Percentiles rank a stretch among this genome's conserved stretches.
Evolutionary conservation across 2,797 vertebrate genomes (phyloP).

Genomic region (Linurgus olivaceus): DNA sequence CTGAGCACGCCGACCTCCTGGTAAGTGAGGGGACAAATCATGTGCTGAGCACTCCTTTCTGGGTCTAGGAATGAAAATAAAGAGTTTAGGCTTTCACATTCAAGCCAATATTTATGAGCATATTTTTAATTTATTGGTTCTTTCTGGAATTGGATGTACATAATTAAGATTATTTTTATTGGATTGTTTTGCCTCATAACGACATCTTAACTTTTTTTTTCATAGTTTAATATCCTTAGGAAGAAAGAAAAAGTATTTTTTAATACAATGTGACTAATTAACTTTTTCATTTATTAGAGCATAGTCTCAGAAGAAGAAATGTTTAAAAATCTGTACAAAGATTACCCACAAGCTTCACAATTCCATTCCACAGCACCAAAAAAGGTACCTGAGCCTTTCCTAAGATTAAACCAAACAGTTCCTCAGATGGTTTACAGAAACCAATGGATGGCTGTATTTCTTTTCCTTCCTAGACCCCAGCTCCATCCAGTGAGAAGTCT

Average conservation of each 20-base stretch:
- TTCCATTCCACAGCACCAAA: constrained; percentile 43
- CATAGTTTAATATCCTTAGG: neutral
- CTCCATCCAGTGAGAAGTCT: constrained; percentile 71
- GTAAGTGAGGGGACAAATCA: constrained; percentile 68
- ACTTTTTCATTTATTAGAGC: constrained; percentile 72
- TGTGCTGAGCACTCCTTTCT: neutral
- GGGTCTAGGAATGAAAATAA: neutral
- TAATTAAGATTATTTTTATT: neutral
- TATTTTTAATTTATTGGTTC: neutral
- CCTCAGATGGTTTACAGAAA: neutral
- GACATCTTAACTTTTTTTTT: neutral
- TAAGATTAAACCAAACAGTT: neutral
- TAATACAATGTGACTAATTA: neutral
- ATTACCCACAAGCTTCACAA: constrained; percentile 43
- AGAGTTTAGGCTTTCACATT: neutral
- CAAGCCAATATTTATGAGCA: neutral
- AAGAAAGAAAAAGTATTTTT: neutral
- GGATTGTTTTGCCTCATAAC: neutral
- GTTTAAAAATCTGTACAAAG: constrained; percentile 53
- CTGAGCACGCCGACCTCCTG: constrained; percentile 85
- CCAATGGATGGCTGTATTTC: neutral
- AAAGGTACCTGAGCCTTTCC: constrained; percentile 76
- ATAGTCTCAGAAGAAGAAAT: constrained; percentile 71
- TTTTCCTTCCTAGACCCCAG: constrained; percentile 59
- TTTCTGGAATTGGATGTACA: neutral